phyloP scores from a whole-genome alignment of 2,113 vertebrate genomes.

The Plotosus lineatus region DNA sequence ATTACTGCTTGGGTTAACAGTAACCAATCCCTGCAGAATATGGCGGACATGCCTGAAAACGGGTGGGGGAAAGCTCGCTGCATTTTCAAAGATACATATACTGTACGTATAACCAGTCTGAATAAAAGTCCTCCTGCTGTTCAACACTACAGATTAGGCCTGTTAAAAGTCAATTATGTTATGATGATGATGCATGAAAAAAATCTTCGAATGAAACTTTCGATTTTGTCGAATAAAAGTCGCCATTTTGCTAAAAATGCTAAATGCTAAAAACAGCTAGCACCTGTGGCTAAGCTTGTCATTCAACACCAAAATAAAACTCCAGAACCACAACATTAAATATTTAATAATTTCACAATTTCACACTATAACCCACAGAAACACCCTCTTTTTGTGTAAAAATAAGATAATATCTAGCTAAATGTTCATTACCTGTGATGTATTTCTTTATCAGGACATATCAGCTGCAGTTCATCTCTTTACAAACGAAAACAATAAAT shows the following conservation, averaged over 20 bases:
- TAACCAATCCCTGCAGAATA: background rate
- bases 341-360: background rate
- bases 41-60: background rate
- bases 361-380: background rate
- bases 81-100: background rate
- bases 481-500: background rate
- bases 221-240: background rate
- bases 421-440: background rate
- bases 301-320: background rate
- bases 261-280: conserved; percentile 13
- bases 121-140: background rate
- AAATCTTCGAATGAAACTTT: too few species aligned
- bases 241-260: background rate
- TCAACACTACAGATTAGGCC: background rate
- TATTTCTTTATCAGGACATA: conserved; percentile 17
- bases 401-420: too few species aligned
- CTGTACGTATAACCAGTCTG: background rate
- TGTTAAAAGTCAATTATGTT: background rate
- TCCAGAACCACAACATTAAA: background rate
- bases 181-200: background rate
- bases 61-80: background rate
- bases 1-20: background rate
- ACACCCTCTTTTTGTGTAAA: too few species aligned
- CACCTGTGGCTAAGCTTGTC: conserved; percentile 4
- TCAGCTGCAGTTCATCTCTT: background rate